Evolutionary conservation across 2,113 vertebrate genomes (phyloP).

Genomic region (Callaeas wilsoni): DNA sequence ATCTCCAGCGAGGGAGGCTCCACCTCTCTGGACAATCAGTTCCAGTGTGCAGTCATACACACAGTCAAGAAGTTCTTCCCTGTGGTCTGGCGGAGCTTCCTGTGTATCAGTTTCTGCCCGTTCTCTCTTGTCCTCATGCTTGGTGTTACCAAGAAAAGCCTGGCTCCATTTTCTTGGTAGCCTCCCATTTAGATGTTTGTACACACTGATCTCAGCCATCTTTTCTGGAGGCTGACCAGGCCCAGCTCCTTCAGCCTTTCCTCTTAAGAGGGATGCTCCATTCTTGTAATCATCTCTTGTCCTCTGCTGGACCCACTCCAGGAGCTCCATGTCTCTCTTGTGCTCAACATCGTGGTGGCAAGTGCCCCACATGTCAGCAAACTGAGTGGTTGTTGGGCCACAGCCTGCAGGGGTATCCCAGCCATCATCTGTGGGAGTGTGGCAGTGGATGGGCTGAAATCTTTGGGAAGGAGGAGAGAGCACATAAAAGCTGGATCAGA

Average conservation of each 20-base stretch:
- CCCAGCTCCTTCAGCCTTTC: background rate
- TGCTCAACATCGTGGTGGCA: background rate
- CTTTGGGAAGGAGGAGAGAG: background rate
- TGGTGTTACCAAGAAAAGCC: background rate
- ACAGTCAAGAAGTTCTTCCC: background rate
- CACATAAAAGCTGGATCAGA: too few species aligned
- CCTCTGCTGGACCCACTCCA: background rate
- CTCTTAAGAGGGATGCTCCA: background rate
- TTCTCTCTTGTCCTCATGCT: background rate
- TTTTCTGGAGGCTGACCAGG: background rate
- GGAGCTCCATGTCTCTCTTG: background rate
- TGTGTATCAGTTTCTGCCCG: background rate
- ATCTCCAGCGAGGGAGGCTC: too few species aligned
- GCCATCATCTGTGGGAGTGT: too few species aligned
- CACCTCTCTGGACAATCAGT: background rate
- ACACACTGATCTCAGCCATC: background rate
- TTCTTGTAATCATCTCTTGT: background rate
- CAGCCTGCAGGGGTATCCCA: background rate
- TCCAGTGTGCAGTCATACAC: rapidly evolving
- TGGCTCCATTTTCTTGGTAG: background rate
- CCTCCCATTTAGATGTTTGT: background rate
- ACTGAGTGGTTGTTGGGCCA: background rate
- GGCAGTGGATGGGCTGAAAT: background rate
- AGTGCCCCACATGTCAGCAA: background rate
- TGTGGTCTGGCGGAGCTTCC: background rate